A percentile compares a stretch with the other conserved stretches of the same genome.
Evolutionary conservation across 2,888 invertebrate genomes (phyloP).

Genomic region (Tortrix viridana): DNA sequence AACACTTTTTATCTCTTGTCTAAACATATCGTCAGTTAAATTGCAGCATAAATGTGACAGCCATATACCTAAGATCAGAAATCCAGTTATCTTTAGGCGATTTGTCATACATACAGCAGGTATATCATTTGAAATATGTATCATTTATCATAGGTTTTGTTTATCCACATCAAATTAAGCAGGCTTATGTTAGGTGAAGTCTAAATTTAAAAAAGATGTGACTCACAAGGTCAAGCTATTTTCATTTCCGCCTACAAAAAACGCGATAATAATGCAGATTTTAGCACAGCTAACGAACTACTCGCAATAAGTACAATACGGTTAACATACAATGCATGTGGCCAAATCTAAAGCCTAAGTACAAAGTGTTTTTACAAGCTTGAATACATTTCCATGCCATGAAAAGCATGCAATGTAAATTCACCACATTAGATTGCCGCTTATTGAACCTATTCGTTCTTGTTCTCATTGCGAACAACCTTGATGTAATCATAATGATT

Average conservation of each 20-base stretch:
- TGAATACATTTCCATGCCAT: neutral
- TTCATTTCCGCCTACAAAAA: slow-evolving; percentile 5
- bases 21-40: no score
- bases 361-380: slow-evolving; percentile 7
- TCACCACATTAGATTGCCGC: neutral
- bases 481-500: slow-evolving; percentile 9
- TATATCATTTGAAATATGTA: neutral
- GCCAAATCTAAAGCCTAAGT: slow-evolving; percentile 14
- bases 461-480: neutral
- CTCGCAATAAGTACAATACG: neutral
- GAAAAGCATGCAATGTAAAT: slow-evolving; percentile 1
- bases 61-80: no score
- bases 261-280: slow-evolving; percentile 13
- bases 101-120: no score
- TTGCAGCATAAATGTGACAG: no score
- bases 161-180: no score
- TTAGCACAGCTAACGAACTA: slow-evolving; percentile 16
- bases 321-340: slow-evolving; percentile 6
- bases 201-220: neutral
- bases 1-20: no score
- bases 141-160: neutral
- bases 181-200: no score
- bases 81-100: no score
- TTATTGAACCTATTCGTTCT: slow-evolving; percentile 6
- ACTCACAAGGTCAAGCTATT: slow-evolving; percentile 3